Percentiles rank a stretch among this genome's conserved stretches.
Conservation (phyloP, 2,888 invertebrate species). For the Vesta saturnalis region DNA sequence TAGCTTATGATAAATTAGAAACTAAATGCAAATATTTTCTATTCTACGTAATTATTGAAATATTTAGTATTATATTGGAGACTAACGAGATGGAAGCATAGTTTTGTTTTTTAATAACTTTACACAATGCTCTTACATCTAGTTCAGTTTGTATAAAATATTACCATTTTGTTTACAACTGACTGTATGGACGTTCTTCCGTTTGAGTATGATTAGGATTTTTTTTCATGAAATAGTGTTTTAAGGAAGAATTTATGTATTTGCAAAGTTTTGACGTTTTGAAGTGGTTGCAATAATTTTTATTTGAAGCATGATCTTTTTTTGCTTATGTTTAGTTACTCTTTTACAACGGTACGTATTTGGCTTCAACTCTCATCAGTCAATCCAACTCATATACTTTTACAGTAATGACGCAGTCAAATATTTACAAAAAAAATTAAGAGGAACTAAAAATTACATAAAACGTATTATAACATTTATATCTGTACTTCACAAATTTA, state of each 20-base stretch:
- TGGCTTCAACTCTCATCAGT: conserved; percentile 2
- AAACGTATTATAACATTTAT: not conserved
- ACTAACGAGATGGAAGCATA: not conserved
- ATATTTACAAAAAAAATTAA: not conserved
- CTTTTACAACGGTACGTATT: not conserved
- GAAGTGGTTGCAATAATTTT: no score
- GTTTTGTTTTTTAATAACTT: not conserved
- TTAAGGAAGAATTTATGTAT: no score
- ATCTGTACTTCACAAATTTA: conserved; percentile 14
- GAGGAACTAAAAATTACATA: not conserved
- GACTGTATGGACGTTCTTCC: no score
- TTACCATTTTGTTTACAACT: no score
- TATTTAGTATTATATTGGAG: not conserved
- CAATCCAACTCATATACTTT: not conserved
- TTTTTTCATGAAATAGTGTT: no score
- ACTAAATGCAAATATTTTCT: no score
- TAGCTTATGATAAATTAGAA: no score
- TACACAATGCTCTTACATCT: not conserved
- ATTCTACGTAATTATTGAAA: no score
- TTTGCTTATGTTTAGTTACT: not conserved
- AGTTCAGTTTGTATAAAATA: no score
- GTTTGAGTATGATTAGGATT: no score
- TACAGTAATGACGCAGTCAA: not conserved
- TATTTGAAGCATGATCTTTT: no score
- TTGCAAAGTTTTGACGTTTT: no score